Conservation (phyloP, 2,888 invertebrate genomes). For the Caenorhabditis japonica region DNA sequence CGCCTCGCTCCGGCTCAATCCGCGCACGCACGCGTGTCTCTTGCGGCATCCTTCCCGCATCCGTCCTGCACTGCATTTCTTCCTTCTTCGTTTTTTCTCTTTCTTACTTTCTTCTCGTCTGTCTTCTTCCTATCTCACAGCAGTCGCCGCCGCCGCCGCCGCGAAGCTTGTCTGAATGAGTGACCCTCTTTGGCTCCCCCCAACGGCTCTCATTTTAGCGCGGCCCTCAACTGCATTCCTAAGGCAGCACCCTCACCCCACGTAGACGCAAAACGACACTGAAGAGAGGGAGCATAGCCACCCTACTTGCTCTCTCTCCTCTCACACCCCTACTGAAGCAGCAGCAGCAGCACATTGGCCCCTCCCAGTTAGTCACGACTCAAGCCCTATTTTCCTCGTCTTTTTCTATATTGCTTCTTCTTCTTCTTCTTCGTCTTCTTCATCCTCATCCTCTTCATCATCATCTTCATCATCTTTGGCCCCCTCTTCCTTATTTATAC, state of each 20-base stretch:
- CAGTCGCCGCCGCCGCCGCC: slow-evolving; percentile 25
- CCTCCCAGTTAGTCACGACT: slow-evolving; percentile 57
- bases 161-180: slow-evolving; percentile 36
- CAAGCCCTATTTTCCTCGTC: slow-evolving; percentile 36
- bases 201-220: slow-evolving; percentile 50
- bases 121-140: slow-evolving; percentile 17
- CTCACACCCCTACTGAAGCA: slow-evolving; percentile 55
- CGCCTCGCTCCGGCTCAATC: slow-evolving; percentile 14
- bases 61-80: slow-evolving; percentile 10
- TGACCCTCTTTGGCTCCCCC: slow-evolving; percentile 42
- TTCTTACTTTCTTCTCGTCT: slow-evolving; percentile 16
- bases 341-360: slow-evolving; percentile 54
- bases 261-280: slow-evolving; percentile 54
- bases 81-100: slow-evolving; percentile 8
- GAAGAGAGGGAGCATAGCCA: slow-evolving; percentile 48
- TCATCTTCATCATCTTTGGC: too few species aligned
- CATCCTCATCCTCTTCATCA: slow-evolving; percentile 6
- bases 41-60: slow-evolving; percentile 17
- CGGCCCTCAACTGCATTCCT: slow-evolving; percentile 41
- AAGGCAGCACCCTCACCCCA: slow-evolving; percentile 32
- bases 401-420: slow-evolving; percentile 36
- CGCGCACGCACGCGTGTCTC: slow-evolving; percentile 38
- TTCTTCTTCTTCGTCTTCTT: slow-evolving; percentile 37
- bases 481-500: not conserved
- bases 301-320: slow-evolving; percentile 32